Evolutionary conservation across 1,140 invertebrate genomes (phyloP).

Genomic region (Lasioglossum baleicum): DNA sequence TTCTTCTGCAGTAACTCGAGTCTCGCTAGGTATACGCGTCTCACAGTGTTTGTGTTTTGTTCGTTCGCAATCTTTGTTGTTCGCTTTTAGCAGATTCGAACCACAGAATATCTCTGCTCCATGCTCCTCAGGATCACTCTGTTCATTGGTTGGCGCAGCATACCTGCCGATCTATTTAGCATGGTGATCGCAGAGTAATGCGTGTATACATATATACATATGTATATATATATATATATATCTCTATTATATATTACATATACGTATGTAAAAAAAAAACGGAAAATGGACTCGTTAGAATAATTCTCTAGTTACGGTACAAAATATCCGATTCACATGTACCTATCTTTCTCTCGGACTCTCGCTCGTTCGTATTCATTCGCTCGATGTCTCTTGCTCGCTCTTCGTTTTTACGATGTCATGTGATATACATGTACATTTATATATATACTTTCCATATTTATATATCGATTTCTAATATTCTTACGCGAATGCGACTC

Average conservation of each 20-base stretch:
- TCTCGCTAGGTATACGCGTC: too few relatives aligned
- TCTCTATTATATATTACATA: constrained; percentile 13
- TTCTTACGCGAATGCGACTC: constrained; percentile 53
- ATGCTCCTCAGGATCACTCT: too few relatives aligned
- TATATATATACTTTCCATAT: constrained; percentile 52
- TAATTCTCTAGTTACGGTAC: constrained; percentile 65
- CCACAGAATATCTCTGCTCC: too few relatives aligned
- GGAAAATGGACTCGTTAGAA: constrained; percentile 49
- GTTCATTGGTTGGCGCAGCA: too few relatives aligned
- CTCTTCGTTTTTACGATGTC: constrained; percentile 27
- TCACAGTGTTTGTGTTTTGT: too few relatives aligned
- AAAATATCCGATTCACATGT: constrained; percentile 73
- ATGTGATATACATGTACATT: constrained; percentile 53
- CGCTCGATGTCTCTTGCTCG: too few relatives aligned
- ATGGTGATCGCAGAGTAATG: background rate
- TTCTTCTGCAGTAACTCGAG: too few relatives aligned
- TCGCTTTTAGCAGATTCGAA: too few relatives aligned
- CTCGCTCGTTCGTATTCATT: too few relatives aligned
- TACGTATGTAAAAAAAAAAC: constrained; percentile 48
- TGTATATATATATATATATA: constrained; percentile 29
- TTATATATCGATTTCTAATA: constrained; percentile 56
- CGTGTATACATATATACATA: constrained; percentile 23
- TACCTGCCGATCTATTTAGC: background rate
- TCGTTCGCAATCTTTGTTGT: too few relatives aligned
- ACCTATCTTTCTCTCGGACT: constrained; percentile 19